Conservation (phyloP, 2,797 vertebrate species). For the Xenentodon cancila region DNA sequence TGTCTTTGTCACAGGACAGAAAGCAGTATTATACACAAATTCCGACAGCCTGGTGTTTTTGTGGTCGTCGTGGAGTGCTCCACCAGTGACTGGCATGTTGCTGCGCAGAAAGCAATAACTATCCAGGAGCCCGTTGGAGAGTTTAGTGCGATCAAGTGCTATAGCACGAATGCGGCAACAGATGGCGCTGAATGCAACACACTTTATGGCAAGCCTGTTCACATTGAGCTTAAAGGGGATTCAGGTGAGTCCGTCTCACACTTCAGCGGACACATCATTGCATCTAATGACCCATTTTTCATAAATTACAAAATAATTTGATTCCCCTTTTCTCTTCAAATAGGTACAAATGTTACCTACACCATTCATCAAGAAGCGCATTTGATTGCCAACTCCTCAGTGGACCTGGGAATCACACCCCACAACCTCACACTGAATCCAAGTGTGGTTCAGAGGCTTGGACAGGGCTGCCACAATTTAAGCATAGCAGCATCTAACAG, state of each 20-base stretch:
- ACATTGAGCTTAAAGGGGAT: conserved; percentile 84
- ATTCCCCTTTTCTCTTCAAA: background rate
- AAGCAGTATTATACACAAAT: conserved; percentile 86
- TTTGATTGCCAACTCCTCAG: conserved; percentile 73
- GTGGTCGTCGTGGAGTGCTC: conserved; percentile 89
- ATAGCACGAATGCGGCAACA: conserved; percentile 75
- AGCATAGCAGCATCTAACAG: conserved; percentile 81
- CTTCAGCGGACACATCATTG: background rate
- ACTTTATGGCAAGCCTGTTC: conserved; percentile 74
- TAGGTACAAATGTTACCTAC: conserved; percentile 88
- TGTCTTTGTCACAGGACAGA: conserved; percentile 68
- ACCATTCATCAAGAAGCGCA: conserved; percentile 67
- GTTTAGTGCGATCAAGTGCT: conserved; percentile 82
- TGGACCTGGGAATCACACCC: conserved; percentile 66
- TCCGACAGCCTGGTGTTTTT: conserved; percentile 84
- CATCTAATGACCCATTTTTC: background rate
- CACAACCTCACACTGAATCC: conserved; percentile 85
- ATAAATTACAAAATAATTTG: background rate
- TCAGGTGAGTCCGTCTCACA: conserved; percentile 77
- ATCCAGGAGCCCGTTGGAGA: conserved; percentile 81
- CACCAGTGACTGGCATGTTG: conserved; percentile 92
- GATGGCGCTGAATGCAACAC: conserved; percentile 78
- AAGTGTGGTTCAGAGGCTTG: conserved; percentile 72
- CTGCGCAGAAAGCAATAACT: conserved; percentile 84
- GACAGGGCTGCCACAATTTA: conserved; percentile 83